Percentiles rank a stretch among this genome's conserved stretches.
These are phyloP conservation scores for Plectus sambesii DNA, from an alignment of 1,140 invertebrate genomes.

Conservation along the genomic window DNA sequence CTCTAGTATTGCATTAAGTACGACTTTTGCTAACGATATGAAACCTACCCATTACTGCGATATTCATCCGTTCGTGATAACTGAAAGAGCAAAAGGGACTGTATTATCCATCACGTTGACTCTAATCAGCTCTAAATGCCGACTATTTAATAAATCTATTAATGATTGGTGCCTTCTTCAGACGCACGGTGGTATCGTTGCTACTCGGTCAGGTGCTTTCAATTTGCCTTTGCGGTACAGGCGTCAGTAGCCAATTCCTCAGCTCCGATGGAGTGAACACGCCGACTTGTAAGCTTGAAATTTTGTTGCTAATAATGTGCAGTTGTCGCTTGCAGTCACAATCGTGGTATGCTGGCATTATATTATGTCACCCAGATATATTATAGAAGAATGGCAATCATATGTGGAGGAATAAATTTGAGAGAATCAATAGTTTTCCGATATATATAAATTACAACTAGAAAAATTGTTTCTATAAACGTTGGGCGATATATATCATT, in stretches of 20 bases:
- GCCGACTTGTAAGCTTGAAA: conserved; percentile 30
- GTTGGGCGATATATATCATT: no score
- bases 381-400: background rate
- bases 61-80: conserved; percentile 7
- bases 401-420: no score
- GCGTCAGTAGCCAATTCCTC: conserved; percentile 30
- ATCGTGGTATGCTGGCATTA: background rate
- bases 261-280: conserved; percentile 30
- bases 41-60: conserved; percentile 1
- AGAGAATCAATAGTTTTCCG: conserved; percentile 11
- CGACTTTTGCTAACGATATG: background rate
- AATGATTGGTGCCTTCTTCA: conserved; percentile 25
- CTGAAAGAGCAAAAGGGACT: conserved; percentile 1
- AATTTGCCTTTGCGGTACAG: conserved; percentile 39
- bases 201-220: conserved; percentile 37
- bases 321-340: background rate
- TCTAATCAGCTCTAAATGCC: conserved; percentile 9
- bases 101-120: background rate
- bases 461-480: no score
- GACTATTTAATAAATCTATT: no score
- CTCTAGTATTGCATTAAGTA: conserved; percentile 9
- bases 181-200: conserved; percentile 31
- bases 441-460: no score
- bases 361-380: background rate
- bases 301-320: conserved; percentile 13